Evolutionary conservation across 2,888 invertebrate genomes (phyloP).

Genomic region (Drosophila aldrichi): DNA sequence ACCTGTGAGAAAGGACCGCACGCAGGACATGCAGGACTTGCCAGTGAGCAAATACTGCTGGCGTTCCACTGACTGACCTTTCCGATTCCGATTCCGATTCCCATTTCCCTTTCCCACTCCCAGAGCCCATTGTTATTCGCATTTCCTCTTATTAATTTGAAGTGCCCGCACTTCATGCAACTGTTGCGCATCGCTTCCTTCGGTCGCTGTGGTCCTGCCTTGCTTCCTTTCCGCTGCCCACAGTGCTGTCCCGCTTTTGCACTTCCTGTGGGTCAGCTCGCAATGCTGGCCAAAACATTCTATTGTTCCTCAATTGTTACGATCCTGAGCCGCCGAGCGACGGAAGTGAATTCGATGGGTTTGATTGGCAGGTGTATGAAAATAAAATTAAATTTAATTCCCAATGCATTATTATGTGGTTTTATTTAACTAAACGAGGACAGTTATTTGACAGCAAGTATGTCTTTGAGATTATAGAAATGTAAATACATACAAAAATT

Average conservation of each 20-base stretch:
- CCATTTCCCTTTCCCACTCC: slow-evolving; percentile 27
- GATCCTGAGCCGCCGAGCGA: slow-evolving; percentile 34
- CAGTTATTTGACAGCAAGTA: not conserved
- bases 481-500: too few species aligned
- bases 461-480: too few species aligned
- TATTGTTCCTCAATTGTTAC: slow-evolving; percentile 68
- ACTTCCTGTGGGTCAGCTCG: slow-evolving; percentile 67
- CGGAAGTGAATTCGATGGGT: slow-evolving; percentile 26
- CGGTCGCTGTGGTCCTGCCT: slow-evolving; percentile 18
- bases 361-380: slow-evolving; percentile 7
- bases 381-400: not conserved
- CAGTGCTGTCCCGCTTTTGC: slow-evolving; percentile 32
- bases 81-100: slow-evolving; percentile 29
- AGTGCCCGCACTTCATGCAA: slow-evolving; percentile 76
- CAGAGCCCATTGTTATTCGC: slow-evolving; percentile 63
- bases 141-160: slow-evolving; percentile 75
- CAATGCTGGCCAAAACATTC: slow-evolving; percentile 65
- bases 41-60: slow-evolving; percentile 29
- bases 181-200: slow-evolving; percentile 74
- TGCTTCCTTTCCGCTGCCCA: not conserved
- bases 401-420: not conserved
- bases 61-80: slow-evolving; percentile 66
- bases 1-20: slow-evolving; percentile 78
- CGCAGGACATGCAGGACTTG: slow-evolving; percentile 49
- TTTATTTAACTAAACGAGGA: not conserved